Evolutionary conservation across 2,797 vertebrate species (phyloP), one percentile per base, ranked within the genome.

Genomic region (Anolis apletophallus): DNA sequence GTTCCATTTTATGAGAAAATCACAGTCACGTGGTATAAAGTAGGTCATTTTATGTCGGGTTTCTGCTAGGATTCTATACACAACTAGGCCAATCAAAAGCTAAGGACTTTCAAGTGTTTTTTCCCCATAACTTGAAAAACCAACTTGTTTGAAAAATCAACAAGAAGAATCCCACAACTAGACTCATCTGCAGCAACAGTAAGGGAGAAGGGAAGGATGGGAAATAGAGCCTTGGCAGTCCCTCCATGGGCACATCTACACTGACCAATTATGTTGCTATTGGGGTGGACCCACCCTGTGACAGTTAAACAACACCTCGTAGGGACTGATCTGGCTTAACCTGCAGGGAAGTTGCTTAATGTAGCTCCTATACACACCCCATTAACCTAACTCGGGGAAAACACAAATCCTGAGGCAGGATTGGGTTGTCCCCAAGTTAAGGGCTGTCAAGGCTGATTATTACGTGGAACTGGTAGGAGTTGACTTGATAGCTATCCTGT

Each of bases 41-140:
- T 12, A 1, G 82, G 73, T 0, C 0, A 0, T 76, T 0, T 17
- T 5, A 3, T n/a, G 0, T 1, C 23, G 52, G 34, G 16, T 6
- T 0, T 0, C 0, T 5, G 57, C n/a, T 32, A 79, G 72, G 7
- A 55, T 29, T 46, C 26, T 83, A 34, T 34, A 34, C 17, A 46
- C 14, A 16, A 16, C 0, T 3, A 34, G 54, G 26, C 29, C 26
- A 46, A 40, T 77, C 34, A 72, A 40, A 32, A 4, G 16, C 10
- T 19, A 29, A 8, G 52, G 12, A 23, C 21, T 40, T 3, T 59
- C 77, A 17, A 5, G 80, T 54, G 40, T 34, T 50, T 34, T 50
- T 50, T 80, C 1, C 1, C 21, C 34, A 16, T 19, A 32, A 40
- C 23, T 54, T 54, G 9, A 19, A 52, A 23, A 19, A 72, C 11